These are phyloP conservation scores for Nephila pilipes DNA, from an alignment of 1,140 invertebrate species.

Conservation along the genomic window DNA sequence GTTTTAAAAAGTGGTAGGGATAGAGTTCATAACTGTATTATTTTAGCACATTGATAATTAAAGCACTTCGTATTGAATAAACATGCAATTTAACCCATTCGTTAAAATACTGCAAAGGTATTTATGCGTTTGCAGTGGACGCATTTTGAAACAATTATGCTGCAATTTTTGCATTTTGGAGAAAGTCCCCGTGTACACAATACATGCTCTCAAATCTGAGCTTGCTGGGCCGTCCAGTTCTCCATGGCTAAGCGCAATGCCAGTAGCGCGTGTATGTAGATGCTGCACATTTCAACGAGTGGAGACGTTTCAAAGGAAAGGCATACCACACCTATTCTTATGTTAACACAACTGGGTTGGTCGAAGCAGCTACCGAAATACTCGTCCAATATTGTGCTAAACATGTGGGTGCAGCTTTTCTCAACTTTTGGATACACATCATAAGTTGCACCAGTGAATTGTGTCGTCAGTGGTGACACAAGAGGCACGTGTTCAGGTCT, in stretches of 20 bases:
- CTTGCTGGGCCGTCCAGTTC: background rate
- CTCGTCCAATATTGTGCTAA: slow-evolving; percentile 68
- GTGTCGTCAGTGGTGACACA: slow-evolving; percentile 52
- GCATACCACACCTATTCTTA: slow-evolving; percentile 72
- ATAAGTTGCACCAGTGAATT: slow-evolving; percentile 38
- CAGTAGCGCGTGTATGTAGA: slow-evolving; percentile 64
- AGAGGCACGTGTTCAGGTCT: slow-evolving; percentile 11
- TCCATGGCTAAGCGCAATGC: slow-evolving; percentile 47
- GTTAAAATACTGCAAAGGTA: background rate
- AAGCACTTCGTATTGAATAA: too few relatives aligned
- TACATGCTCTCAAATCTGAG: background rate
- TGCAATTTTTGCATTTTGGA: slow-evolving; percentile 28
- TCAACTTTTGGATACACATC: slow-evolving; percentile 32
- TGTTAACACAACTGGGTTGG: slow-evolving; percentile 73
- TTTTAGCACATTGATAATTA: too few relatives aligned
- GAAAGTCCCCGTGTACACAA: background rate
- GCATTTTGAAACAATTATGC: background rate
- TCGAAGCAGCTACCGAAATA: slow-evolving; percentile 69
- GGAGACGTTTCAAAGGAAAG: slow-evolving; percentile 65
- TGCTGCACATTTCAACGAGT: slow-evolving; percentile 45
- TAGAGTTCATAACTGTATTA: too few relatives aligned
- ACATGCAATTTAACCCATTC: too few relatives aligned
- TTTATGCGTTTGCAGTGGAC: too few relatives aligned
- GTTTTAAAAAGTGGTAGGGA: too few relatives aligned
- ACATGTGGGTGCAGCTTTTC: slow-evolving; percentile 71